Conservation (phyloP, 2,888 invertebrate genomes). For the Calameuta pallipes region DNA sequence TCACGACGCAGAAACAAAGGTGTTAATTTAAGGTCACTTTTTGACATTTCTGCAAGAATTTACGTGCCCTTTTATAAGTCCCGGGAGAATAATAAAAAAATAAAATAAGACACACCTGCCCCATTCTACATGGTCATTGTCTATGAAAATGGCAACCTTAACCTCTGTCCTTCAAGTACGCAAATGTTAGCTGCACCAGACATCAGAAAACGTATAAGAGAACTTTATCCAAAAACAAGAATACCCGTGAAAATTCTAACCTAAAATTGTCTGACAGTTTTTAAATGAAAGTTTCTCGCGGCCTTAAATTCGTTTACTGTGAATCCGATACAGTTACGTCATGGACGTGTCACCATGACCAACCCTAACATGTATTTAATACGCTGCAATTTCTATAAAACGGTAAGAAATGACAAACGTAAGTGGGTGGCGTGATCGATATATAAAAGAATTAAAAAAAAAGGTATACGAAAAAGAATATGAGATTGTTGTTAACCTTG, state of each 20-base stretch:
- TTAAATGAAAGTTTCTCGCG: not conserved
- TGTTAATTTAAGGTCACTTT: conserved; percentile 2
- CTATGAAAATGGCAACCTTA: not conserved
- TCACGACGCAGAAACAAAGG: not conserved
- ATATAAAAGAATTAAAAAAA: conserved; percentile 23
- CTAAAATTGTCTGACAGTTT: not conserved
- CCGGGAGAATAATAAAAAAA: not conserved
- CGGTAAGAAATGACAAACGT: not conserved
- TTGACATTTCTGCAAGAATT: conserved; percentile 6
- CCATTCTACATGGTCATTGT: not conserved
- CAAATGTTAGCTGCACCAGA: not conserved
- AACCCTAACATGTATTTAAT: not conserved
- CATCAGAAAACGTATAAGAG: not conserved
- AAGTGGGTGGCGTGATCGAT: not conserved
- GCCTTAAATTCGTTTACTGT: not conserved
- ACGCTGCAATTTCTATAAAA: not conserved
- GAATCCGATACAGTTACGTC: not conserved
- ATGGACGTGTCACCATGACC: not conserved
- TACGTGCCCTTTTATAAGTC: not conserved
- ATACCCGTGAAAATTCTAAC: not conserved
- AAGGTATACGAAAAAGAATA: conserved; percentile 16
- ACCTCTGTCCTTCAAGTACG: not conserved
- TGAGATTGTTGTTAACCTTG: conserved; percentile 50
- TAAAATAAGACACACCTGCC: not conserved
- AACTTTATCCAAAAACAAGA: not conserved